A percentile compares a stretch with the other conserved stretches of the same genome.
Evolutionary conservation across 1,140 invertebrate species (phyloP).

Genomic region (Venustaconcha ellipsiformis): DNA sequence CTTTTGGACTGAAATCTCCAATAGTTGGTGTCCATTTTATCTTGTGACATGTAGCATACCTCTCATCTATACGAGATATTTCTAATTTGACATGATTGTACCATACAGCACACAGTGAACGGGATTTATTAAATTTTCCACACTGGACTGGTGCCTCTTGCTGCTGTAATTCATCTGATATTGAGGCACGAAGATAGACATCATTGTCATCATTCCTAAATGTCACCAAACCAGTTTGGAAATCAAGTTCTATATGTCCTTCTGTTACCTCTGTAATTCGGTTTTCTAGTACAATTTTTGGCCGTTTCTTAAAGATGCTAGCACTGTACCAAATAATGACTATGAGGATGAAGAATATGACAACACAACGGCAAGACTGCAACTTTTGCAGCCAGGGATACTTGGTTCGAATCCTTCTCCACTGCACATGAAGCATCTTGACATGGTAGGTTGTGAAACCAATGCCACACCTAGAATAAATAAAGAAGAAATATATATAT

Average conservation of each 20-base stretch:
- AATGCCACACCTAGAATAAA: too few relatives aligned
- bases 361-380: constrained; percentile 16
- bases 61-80: constrained; percentile 10
- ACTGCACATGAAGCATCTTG: too few relatives aligned
- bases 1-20: constrained; percentile 25
- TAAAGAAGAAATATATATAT: not conserved
- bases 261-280: constrained; percentile 15
- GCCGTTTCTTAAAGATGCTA: not conserved
- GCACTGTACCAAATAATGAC: constrained; percentile 7
- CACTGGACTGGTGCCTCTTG: constrained; percentile 22
- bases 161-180: constrained; percentile 20
- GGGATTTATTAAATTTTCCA: constrained; percentile 15
- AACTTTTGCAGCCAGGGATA: constrained; percentile 30
- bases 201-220: constrained; percentile 19
- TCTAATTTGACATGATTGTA: constrained; percentile 23
- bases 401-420: not conserved
- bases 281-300: constrained; percentile 6
- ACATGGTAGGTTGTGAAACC: too few relatives aligned
- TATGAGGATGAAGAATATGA: constrained; percentile 6
- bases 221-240: constrained; percentile 19
- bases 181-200: constrained; percentile 20
- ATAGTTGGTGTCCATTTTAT: constrained; percentile 32
- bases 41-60: constrained; percentile 34
- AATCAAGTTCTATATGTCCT: constrained; percentile 30
- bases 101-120: constrained; percentile 27